Base-by-base conservation (phyloP, 2,888 invertebrate species). In the Drosophila villosipedis region DNA sequence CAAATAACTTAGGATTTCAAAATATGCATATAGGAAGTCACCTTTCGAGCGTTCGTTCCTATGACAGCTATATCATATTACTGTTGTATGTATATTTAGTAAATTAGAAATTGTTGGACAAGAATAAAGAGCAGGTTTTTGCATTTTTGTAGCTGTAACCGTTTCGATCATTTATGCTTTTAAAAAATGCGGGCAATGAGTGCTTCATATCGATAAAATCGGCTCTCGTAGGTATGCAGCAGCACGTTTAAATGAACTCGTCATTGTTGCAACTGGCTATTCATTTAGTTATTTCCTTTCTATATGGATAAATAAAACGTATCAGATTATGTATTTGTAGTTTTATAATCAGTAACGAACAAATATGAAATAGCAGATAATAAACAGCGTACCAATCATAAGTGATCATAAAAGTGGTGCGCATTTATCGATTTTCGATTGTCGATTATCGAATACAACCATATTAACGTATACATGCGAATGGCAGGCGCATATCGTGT, bases 391-490 rank as follows among this genome's bases (percentile, higher is more conserved):
- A 19, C 39, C 7, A 19, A 39, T 39, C 19, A 39, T 39, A 39
- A 39, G 39, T 35, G 35, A 35, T 35, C 35, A 35, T 35, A 39
- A 19, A 39, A 9, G 41, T n/a, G 10, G 10, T 28, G 14, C 28
- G 30, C 16, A 37, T 49, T 30, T 28, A 60, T 55, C 61, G 58
- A 64, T 57, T 30, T 37, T 25, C 14, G 47, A 47, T 16, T 25
- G 30, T 10, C n/a, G 47, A 47, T 16, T 25, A n/a, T 10, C n/a
- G 14, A 5, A 30, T 52, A 30, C 28, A 28, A 28, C 12, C 52
- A 28, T 52, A 6, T 52, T 28, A 37, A 54, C 53, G 52, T 41
- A 2, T n/a, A 28, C 63, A 52, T 10, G 64, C 28, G 70, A 70
- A 58, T 76, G 65, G 3, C 57, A 58, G 57, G 39, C 39, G 5